Conservation (phyloP, 2,113 vertebrate species). For the Periophthalmus modestus region DNA sequence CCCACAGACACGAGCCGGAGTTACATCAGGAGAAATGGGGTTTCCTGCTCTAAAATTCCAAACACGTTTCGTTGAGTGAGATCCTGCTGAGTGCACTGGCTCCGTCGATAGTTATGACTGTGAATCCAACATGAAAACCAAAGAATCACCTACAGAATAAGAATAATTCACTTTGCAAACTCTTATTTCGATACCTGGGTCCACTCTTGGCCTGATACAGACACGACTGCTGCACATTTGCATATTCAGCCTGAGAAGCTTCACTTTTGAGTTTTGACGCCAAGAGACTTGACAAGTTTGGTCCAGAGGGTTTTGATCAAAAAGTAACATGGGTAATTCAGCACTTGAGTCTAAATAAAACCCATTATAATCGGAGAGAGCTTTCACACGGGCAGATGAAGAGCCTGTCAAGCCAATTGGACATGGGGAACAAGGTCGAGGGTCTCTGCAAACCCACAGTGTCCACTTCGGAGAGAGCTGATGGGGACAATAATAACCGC, state of each 20-base stretch:
- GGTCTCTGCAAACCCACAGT: constrained; percentile 8
- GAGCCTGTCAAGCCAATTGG: constrained; percentile 14
- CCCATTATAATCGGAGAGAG: constrained; percentile 7
- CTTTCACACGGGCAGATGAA: constrained; percentile 9
- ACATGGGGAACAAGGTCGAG: constrained; percentile 28
- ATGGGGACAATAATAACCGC: constrained; percentile 8
- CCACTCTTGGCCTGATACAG: background rate
- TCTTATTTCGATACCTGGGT: background rate
- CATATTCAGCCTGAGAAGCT: background rate
- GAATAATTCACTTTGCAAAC: background rate
- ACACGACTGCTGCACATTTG: background rate
- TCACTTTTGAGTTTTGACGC: background rate
- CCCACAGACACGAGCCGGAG: background rate
- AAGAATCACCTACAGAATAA: background rate
- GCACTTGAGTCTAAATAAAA: constrained; percentile 35
- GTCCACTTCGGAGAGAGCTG: constrained; percentile 2
- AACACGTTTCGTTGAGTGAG: background rate
- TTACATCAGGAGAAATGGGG: background rate
- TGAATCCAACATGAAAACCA: background rate
- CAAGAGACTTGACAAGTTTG: background rate
- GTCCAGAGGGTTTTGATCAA: constrained; percentile 3
- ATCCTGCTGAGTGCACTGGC: background rate
- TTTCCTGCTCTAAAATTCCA: background rate
- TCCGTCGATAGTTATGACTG: background rate
- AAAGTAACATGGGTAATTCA: background rate